Percentiles rank a stretch among this genome's conserved stretches.
Evolutionary conservation across 1,140 invertebrate genomes (phyloP).

Genomic region (Drosophila orosa): DNA sequence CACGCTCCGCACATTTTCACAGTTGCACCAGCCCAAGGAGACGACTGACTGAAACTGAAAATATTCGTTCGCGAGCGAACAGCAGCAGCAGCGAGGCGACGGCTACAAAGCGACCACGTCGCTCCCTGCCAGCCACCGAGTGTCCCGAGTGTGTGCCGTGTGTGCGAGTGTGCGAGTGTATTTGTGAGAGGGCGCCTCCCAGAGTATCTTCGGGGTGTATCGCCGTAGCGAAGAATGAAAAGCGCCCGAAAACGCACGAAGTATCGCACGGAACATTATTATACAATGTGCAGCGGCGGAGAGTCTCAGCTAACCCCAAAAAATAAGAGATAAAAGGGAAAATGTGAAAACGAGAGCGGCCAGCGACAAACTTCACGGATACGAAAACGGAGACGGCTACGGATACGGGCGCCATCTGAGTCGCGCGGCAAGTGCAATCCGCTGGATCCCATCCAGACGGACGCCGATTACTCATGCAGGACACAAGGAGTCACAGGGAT

Average conservation of each 20-base stretch:
- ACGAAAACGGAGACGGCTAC: slow-evolving; percentile 6
- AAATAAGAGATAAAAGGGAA: slow-evolving; percentile 43
- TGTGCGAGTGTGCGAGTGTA: slow-evolving; percentile 21
- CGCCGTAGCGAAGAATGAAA: slow-evolving; percentile 42
- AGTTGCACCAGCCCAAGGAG: slow-evolving; percentile 82
- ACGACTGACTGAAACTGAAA: slow-evolving; percentile 73
- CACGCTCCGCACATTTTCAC: slow-evolving; percentile 78
- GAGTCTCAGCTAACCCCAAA: slow-evolving; percentile 66
- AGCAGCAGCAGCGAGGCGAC: slow-evolving; percentile 31
- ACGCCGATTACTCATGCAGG: slow-evolving; percentile 17
- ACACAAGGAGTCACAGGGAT: not conserved
- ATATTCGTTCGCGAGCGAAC: slow-evolving; percentile 50
- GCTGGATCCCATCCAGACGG: slow-evolving; percentile 10
- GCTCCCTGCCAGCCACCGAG: slow-evolving; percentile 37
- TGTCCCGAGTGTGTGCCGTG: slow-evolving; percentile 16
- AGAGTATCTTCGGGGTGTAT: slow-evolving; percentile 47
- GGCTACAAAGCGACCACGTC: slow-evolving; percentile 59
- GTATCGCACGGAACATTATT: slow-evolving; percentile 62
- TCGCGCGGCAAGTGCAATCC: slow-evolving; percentile 42
- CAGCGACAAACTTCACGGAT: slow-evolving; percentile 43
- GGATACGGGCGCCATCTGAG: slow-evolving; percentile 18
- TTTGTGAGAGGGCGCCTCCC: slow-evolving; percentile 56
- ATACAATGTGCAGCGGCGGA: slow-evolving; percentile 70
- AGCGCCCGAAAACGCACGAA: slow-evolving; percentile 47
- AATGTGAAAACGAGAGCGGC: slow-evolving; percentile 46